These are phyloP conservation scores for Stercorarius parasiticus DNA, from an alignment of 2,113 vertebrate genomes.

Conservation along the genomic window DNA sequence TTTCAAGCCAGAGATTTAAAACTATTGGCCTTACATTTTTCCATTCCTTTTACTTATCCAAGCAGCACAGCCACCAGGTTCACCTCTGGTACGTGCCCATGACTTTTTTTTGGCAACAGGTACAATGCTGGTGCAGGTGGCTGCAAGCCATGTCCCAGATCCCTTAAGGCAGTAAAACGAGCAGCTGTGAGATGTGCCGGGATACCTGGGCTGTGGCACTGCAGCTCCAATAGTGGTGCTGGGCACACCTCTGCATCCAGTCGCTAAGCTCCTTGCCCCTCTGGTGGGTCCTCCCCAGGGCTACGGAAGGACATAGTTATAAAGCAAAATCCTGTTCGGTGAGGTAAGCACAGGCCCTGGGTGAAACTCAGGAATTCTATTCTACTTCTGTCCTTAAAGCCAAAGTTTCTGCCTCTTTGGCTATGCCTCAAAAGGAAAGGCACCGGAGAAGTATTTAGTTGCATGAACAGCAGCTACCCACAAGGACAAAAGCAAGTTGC, in stretches of 20 bases:
- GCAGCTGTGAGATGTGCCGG: not conserved
- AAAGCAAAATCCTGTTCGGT: rapidly evolving
- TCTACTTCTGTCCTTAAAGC: not conserved
- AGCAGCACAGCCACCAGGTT: not conserved
- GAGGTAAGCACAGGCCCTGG: not conserved
- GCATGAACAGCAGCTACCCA: not conserved
- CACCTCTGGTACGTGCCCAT: rapidly evolving
- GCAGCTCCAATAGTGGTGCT: not conserved
- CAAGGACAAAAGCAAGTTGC: not conserved
- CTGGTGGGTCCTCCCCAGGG: rapidly evolving
- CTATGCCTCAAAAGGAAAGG: not conserved
- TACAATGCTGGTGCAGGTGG: not conserved
- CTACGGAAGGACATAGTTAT: rapidly evolving
- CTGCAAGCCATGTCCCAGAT: not conserved
- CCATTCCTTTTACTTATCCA: not conserved
- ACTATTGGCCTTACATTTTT: not conserved
- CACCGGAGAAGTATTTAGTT: rapidly evolving
- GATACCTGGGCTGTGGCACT: no score
- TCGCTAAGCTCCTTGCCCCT: rapidly evolving
- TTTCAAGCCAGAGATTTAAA: not conserved
- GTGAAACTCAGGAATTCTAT: not conserved
- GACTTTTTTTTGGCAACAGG: not conserved
- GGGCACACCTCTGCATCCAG: not conserved
- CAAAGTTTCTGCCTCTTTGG: not conserved
- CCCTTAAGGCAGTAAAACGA: not conserved